These are phyloP conservation scores for Choristoneura rosaceana DNA, from an alignment of 2,888 invertebrate genomes.

Conservation along the genomic window DNA sequence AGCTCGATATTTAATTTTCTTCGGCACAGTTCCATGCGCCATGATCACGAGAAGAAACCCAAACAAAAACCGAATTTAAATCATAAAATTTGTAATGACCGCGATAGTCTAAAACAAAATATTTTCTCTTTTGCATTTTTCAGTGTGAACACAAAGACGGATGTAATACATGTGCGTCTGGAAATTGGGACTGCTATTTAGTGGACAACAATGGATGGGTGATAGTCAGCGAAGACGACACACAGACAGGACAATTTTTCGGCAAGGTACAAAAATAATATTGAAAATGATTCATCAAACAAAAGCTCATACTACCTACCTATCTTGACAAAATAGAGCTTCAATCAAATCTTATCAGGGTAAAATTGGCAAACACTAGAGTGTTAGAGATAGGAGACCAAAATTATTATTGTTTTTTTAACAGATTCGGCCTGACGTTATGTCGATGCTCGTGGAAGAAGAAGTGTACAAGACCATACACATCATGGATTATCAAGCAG, in stretches of 20 bases:
- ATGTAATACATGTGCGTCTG: slow-evolving; percentile 81
- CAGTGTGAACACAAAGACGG: slow-evolving; percentile 82
- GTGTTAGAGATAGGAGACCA: slow-evolving; percentile 3
- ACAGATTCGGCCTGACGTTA: slow-evolving; percentile 88
- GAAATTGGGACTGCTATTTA: slow-evolving; percentile 91
- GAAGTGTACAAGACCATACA: slow-evolving; percentile 90
- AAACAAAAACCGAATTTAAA: no score
- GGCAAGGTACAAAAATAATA: slow-evolving; percentile 87
- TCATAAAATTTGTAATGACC: no score
- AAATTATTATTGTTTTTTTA: slow-evolving; percentile 34
- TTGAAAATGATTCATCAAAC: not conserved
- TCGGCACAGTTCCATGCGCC: no score
- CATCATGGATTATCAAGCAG: slow-evolving; percentile 95
- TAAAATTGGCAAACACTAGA: not conserved
- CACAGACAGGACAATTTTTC: slow-evolving; percentile 93
- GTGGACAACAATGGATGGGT: slow-evolving; percentile 96
- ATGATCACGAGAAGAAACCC: no score
- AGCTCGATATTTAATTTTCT: no score
- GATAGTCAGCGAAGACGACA: slow-evolving; percentile 89
- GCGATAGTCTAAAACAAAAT: no score
- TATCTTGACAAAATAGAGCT: not conserved
- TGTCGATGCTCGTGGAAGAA: slow-evolving; percentile 90
- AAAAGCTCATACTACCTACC: not conserved
- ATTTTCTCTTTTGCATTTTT: slow-evolving; percentile 45
- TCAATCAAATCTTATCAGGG: slow-evolving; percentile 16